Evolutionary conservation across 2,113 vertebrate species (phyloP), one percentile per base, ranked within the genome.

Genomic region (Psittacula cyanocephala): DNA sequence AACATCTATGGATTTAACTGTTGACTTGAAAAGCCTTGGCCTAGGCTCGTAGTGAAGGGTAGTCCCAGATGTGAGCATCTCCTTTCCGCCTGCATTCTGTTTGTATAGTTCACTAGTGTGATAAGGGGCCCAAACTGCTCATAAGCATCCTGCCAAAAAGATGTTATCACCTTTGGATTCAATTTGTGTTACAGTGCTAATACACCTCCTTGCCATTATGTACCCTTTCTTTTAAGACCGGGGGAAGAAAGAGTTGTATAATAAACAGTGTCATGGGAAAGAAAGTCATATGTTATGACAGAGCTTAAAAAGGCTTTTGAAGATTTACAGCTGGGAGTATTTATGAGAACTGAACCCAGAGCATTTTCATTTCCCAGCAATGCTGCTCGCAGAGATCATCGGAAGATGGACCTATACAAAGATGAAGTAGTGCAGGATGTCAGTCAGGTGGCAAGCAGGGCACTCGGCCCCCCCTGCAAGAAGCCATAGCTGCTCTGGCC

Each of bases 371-470:
- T 95, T 87, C 62, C 74, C 70, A 72, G 75, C 41, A 47, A 1
- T 49, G 35, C 53, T 52, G 17, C 47, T 60, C n/a, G 53, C 65
- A 62, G 63, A 43, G 35, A 11, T 57, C 17, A 16, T 24, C 8
- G 2, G 29, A 13, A 69, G 17, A 1, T 0, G 1, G n/a, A 8
- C 1, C 0, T 35, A 8, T 19, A 1, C 39, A 11, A 69, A 37
- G 62, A 18, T 29, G 49, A 14, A n/a, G 41, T 4, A 3, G 52
- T 43, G 44, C 35, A 12, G 49, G 62, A 2, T 35, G 41, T 53
- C 43, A 6, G 23, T 8, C 28, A 31, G 37, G 35, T 49, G 79
- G 31, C 55, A 25, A 39, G 37, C 59, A 52, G 52, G 10, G 41
- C 46, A 12, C 24, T 23, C 18, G 10, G 80, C 29, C 52, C 49